A percentile compares a stretch with the other conserved stretches of the same genome.
Conservation (phyloP, 2,797 vertebrate genomes). For the Tympanoctomys barrerae region DNA sequence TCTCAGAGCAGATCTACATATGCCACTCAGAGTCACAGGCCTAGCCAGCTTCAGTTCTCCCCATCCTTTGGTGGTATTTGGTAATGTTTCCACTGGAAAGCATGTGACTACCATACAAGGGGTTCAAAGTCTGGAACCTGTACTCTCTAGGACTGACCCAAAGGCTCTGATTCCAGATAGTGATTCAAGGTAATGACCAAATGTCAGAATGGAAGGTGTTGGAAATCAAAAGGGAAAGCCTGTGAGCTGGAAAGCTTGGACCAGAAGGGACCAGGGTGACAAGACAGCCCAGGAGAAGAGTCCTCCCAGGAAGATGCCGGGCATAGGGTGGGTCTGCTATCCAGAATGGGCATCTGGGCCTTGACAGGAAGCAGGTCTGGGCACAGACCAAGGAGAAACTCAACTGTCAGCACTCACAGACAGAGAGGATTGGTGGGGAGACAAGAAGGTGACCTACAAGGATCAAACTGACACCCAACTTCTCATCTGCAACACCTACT, state of each 20-base stretch:
- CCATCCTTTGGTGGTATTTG: not conserved
- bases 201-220: not conserved
- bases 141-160: not conserved
- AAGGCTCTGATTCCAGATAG: not conserved
- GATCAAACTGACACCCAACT: fast-evolving
- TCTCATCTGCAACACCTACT: not conserved
- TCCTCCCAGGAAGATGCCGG: not conserved
- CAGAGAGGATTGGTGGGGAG: fast-evolving
- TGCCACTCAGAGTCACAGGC: not conserved
- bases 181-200: not conserved
- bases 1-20: not conserved
- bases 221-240: not conserved
- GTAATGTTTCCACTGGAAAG: not conserved
- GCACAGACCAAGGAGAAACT: not conserved
- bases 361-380: not conserved
- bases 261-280: no score
- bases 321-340: not conserved
- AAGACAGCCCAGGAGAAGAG: not conserved
- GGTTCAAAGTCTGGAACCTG: not conserved
- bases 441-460: not conserved
- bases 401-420: not conserved
- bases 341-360: not conserved
- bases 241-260: fast-evolving
- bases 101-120: no score
- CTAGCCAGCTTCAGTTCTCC: not conserved